Evolutionary conservation across 2,888 invertebrate genomes (phyloP).

Genomic region (Hymenopus coronatus): DNA sequence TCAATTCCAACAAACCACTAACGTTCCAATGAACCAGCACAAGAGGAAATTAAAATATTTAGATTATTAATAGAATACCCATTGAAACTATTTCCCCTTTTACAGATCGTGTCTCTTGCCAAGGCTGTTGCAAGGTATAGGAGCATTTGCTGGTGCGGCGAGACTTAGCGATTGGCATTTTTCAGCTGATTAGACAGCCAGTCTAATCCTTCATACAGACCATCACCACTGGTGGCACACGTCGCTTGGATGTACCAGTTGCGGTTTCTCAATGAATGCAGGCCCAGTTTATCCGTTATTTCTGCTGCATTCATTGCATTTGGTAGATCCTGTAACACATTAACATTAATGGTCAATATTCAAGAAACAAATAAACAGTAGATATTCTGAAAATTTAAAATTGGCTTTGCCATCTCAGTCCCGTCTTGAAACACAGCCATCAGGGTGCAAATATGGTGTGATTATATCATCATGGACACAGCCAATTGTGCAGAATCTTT

Average conservation of each 20-base stretch:
- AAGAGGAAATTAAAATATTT: neutral
- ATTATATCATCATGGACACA: constrained; percentile 9
- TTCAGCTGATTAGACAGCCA: constrained; percentile 99
- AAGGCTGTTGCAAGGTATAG: constrained; percentile 18
- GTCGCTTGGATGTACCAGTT: constrained; percentile 97
- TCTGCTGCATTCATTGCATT: constrained; percentile 99
- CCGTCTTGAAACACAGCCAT: constrained; percentile 27
- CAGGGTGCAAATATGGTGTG: constrained; percentile 16
- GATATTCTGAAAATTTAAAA: neutral
- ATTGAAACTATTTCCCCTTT: neutral
- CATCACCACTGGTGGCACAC: constrained; percentile 98
- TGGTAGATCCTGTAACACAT: constrained; percentile 80
- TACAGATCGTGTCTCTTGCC: constrained; percentile 1
- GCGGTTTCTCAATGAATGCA: constrained; percentile 96
- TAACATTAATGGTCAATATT: neutral
- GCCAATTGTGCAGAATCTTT: neutral
- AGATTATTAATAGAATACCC: neutral
- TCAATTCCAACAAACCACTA: neutral
- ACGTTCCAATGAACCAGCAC: neutral
- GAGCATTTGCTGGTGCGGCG: constrained; percentile 7
- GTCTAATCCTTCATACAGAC: constrained; percentile 98
- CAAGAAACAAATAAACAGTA: neutral
- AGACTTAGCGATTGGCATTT: constrained; percentile 89
- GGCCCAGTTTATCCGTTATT: constrained; percentile 98
- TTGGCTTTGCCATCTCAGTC: constrained; percentile 16